Evolutionary conservation across 2,113 vertebrate genomes (phyloP).

Genomic region (Aplodontia rufa): DNA sequence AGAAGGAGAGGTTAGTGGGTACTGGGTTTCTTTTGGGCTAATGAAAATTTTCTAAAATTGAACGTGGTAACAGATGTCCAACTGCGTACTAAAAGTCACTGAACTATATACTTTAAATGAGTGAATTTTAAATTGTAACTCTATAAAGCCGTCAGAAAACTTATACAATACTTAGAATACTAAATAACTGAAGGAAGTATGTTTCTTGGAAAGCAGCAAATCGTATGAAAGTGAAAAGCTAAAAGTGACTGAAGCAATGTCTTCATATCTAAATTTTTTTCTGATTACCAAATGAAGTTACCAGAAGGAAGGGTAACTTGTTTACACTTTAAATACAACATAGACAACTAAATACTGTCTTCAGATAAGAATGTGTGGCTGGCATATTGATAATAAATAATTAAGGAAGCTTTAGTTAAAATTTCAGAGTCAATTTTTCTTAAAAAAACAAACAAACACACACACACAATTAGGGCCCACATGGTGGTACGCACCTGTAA

Average conservation of each 20-base stretch:
- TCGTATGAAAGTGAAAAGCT: neutral
- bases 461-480: too few species aligned
- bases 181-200: neutral
- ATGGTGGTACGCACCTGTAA: too few species aligned
- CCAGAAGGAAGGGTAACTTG: neutral
- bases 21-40: neutral
- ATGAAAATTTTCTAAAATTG: neutral
- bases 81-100: neutral
- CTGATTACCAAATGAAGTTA: neutral
- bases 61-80: neutral
- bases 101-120: neutral
- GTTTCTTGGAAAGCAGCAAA: slow-evolving; percentile 5
- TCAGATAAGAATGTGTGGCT: neutral
- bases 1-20: neutral
- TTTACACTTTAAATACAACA: neutral
- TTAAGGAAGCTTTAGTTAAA: neutral
- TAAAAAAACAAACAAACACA: too few species aligned
- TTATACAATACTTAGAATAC: neutral
- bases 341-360: neutral
- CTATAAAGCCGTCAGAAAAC: neutral
- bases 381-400: neutral
- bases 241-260: neutral
- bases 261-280: neutral
- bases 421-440: neutral
- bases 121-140: neutral